phyloP scores from a whole-genome alignment of 2,797 vertebrate species.

The Graptemys geographica region DNA sequence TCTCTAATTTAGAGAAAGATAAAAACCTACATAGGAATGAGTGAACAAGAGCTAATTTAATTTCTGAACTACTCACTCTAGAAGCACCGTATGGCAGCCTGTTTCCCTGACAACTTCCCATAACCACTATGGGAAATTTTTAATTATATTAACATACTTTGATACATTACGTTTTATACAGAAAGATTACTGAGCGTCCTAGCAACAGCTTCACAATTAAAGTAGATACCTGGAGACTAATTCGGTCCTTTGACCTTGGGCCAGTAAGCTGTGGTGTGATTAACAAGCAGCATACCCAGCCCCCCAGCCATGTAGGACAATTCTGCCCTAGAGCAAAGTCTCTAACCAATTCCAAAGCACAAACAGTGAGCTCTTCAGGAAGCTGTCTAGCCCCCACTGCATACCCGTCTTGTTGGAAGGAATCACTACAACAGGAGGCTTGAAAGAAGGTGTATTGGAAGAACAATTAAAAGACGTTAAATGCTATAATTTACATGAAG shows the following conservation, averaged over 20 bases:
- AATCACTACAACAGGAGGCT: not conserved
- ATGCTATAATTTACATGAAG: not conserved
- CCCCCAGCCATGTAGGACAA: fast-evolving
- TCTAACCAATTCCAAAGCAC: not conserved
- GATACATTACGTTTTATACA: not conserved
- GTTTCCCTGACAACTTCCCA: not conserved
- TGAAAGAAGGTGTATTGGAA: not conserved
- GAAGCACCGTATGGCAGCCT: not conserved
- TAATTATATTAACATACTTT: not conserved
- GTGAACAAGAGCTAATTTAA: not conserved
- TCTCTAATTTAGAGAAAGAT: not conserved
- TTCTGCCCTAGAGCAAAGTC: not conserved
- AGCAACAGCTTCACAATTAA: not conserved
- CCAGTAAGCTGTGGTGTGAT: not conserved
- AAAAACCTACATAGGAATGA: not conserved
- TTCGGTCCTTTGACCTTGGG: not conserved
- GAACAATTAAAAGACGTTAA: not conserved
- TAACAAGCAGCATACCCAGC: not conserved
- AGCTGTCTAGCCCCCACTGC: fast-evolving
- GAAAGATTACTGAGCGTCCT: not conserved
- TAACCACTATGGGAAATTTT: not conserved
- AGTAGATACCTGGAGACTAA: not conserved
- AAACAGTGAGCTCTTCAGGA: not conserved
- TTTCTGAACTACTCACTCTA: not conserved
- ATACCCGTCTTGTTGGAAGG: not conserved